These are phyloP conservation scores for Sebastes minor DNA, from an alignment of 2,797 vertebrate genomes.

Conservation along the genomic window DNA sequence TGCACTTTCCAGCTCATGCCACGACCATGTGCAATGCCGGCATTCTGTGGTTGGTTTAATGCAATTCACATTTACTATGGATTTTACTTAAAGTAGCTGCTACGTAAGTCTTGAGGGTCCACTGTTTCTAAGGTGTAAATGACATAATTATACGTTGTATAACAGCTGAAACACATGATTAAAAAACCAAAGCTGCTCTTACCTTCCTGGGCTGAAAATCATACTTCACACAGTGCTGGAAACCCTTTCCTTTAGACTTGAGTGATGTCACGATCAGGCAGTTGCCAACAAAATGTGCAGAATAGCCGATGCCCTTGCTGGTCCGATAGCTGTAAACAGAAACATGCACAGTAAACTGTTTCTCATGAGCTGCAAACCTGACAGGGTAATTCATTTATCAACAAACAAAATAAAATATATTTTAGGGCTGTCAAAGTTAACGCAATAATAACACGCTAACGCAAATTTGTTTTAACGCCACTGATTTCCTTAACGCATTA, in stretches of 20 bases:
- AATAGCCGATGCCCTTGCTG: slow-evolving; percentile 97
- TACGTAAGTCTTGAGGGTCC: neutral
- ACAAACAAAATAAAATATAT: neutral
- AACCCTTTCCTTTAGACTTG: slow-evolving; percentile 98
- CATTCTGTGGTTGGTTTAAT: neutral
- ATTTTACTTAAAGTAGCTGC: neutral
- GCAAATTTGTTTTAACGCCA: too few relatives aligned
- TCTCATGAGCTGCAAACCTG: slow-evolving; percentile 1
- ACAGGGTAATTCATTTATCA: neutral
- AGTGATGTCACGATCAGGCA: slow-evolving; percentile 96
- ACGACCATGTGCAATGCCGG: neutral
- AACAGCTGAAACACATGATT: neutral
- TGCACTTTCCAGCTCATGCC: neutral
- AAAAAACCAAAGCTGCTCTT: slow-evolving; percentile 32
- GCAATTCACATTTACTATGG: neutral
- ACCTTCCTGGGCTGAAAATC: slow-evolving; percentile 99
- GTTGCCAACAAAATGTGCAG: slow-evolving; percentile 96
- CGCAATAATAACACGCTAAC: too few relatives aligned
- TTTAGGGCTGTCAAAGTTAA: neutral
- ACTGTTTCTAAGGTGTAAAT: neutral
- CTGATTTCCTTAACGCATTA: too few relatives aligned
- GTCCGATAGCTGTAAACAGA: slow-evolving; percentile 91
- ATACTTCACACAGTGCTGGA: slow-evolving; percentile 98
- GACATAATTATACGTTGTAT: neutral
- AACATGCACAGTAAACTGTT: neutral